Base-by-base conservation (phyloP, 2,797 vertebrate species). In the Orientallactaga sibirica region DNA sequence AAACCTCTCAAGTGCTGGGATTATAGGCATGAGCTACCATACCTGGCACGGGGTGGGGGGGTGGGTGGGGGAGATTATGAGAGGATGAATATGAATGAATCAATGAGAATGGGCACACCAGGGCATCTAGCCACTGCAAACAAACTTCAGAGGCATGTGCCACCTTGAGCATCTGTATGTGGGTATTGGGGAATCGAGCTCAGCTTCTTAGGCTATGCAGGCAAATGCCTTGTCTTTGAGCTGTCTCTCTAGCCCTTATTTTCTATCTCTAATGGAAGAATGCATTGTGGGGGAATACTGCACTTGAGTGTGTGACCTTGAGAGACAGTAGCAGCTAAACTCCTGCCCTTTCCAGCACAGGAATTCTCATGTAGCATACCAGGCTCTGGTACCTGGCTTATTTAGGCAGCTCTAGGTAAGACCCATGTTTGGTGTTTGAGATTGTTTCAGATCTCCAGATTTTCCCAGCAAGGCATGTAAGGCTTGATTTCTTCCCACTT, bases 401-500 rank as follows among this genome's bases (percentile, higher is more conserved):
- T 25, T 22, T 7, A 74, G 41, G n/a, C 41, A 66, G 15, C 75
- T 91, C 80, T 90, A 71, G 76, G 20, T 75, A 68, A 92, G 68
- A 87, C 58, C 19, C 0, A 1, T 62, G 37, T 86, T 64, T 82
- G 55, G 16, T 85, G 22, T 73, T 74, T 73, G 22, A 92, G 61
- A 73, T 92, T 80, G 29, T 92, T 86, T 71, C 52, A 75, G 8
- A 62, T 88, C 78, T 52, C 76, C 55, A 52, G 9, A 67, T 73
- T 74, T 73, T 79, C 55, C 83, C 79, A 73, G 75, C 66, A 87
- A 25, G 18, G 15, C 11, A 12, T 58, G 55, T 58, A 82, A 37
- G 80, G 16, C 77, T 83, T 74, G 25, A 68, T 92, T 87, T 88
- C 25, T 68, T 58, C 16, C 55, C 16, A 11, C 4, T 58, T 15